Conservation (phyloP, 35 echinoderm and acorn worm genomes). For the Lytechinus pictus region DNA sequence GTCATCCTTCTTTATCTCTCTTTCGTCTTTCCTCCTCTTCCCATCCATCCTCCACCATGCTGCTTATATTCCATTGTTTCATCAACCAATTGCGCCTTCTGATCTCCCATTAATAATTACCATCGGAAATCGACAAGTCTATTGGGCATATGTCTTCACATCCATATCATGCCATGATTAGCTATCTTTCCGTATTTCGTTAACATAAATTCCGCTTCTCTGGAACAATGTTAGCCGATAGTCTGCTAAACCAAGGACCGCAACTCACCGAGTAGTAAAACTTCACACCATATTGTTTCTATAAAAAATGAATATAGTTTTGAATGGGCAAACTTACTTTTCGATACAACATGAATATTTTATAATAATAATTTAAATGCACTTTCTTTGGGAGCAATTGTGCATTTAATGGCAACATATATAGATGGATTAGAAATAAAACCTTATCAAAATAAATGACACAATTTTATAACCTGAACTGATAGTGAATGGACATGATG, state of each 20-base stretch:
- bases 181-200: neutral
- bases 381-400: too few relatives aligned
- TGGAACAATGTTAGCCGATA: neutral
- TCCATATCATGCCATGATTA: neutral
- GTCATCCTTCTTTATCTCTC: too few relatives aligned
- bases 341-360: too few relatives aligned
- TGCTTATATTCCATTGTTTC: neutral
- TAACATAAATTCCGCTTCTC: neutral
- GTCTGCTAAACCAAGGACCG: constrained; percentile 20
- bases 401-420: too few relatives aligned
- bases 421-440: too few relatives aligned
- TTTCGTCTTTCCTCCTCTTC: neutral
- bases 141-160: neutral
- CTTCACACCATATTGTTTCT: neutral
- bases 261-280: neutral
- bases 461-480: too few relatives aligned
- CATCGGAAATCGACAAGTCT: neutral
- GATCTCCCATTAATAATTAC: neutral
- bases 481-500: too few relatives aligned
- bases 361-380: too few relatives aligned
- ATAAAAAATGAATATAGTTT: neutral
- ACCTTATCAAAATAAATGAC: too few relatives aligned
- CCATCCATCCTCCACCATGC: neutral
- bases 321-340: neutral
- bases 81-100: too few relatives aligned